A percentile compares a stretch with the other conserved stretches of the same genome.
phyloP scores from a whole-genome alignment of 2,797 vertebrate species.

The Huso huso region DNA sequence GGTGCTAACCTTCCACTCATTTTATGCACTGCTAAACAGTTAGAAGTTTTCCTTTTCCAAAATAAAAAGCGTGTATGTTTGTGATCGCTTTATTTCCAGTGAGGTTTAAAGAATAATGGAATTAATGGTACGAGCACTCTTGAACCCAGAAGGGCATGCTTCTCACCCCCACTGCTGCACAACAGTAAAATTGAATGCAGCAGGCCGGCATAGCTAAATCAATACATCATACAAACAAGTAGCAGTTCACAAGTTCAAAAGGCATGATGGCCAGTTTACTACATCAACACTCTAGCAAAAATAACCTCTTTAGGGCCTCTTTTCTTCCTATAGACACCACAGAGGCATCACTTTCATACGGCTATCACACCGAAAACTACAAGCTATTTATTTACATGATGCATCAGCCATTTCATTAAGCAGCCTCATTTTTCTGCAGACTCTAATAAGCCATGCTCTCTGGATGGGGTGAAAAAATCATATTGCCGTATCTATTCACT shows the following conservation, averaged over 20 bases:
- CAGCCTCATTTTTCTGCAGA: slow-evolving; percentile 54
- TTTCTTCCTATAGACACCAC: slow-evolving; percentile 58
- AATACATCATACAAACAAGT: slow-evolving; percentile 63
- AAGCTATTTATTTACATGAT: slow-evolving; percentile 91
- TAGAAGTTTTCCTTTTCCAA: slow-evolving; percentile 13
- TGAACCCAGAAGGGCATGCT: background rate
- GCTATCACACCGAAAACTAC: slow-evolving; percentile 75
- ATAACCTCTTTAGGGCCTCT: slow-evolving; percentile 62
- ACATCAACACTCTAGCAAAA: slow-evolving; percentile 57
- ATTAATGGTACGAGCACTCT: slow-evolving; percentile 1
- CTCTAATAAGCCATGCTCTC: background rate
- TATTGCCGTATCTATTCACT: background rate
- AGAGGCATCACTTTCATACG: slow-evolving; percentile 69
- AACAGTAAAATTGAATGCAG: slow-evolving; percentile 48
- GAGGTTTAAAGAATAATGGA: slow-evolving; percentile 7
- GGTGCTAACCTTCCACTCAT: slow-evolving; percentile 21
- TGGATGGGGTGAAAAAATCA: slow-evolving; percentile 5
- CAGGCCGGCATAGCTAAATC: slow-evolving; percentile 53
- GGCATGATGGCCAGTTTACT: slow-evolving; percentile 63
- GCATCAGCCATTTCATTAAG: slow-evolving; percentile 88
- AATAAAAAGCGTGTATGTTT: background rate
- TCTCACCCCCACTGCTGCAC: slow-evolving; percentile 30
- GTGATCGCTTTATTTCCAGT: slow-evolving; percentile 6
- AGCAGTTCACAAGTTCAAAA: slow-evolving; percentile 75
- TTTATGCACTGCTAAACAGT: slow-evolving; percentile 26